Base-by-base conservation (phyloP, 37 sponge, comb jelly and placozoan species). In the Spongia lamella region DNA sequence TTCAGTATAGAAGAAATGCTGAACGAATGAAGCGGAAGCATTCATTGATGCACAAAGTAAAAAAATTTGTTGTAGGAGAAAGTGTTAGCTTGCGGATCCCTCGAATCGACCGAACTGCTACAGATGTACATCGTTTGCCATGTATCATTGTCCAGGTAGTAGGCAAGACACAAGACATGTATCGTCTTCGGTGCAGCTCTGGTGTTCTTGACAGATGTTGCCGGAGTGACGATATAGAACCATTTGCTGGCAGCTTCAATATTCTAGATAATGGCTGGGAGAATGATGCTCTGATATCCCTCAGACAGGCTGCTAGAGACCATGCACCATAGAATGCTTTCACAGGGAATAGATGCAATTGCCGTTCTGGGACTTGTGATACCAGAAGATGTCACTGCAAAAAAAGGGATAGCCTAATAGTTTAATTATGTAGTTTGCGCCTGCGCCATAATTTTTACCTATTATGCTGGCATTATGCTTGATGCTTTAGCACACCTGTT, bases 51-150 rank as follows among this genome's bases (percentile, higher is more conserved):
- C 20, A 38, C 20, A 57, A 35, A 16, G 61, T 60, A 25, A 30
- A 22, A 29, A 17, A 25, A 2, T 74, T 74, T 40, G 22, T 24
- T 38, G 75, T 59, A 34, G 75, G 75, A 37, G 75, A 74, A n/a
- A 29, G 21, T 58, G 75, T 74, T 16, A 38, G 38, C 21, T 7
- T 74, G 2, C 30, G 62, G 17, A 74, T 74, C 27, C 75, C 75
- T 58, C 75, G 62, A 30, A 74, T 74, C 25, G 75, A 58, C 61
- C 20, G 61, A 62, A 14, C 75, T 25, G 26, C 24, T 60, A n/a
- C 75, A 27, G 75, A 74, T 50, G 38, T 35, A 62, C 60, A 20
- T 13, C 60, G 75, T 34, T 61, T 74, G 20, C 61, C 75, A 38
- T 66, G 60, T 34, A 36, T 66, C 20, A 38, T 78, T 19, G 59